Evolutionary conservation across 2,113 vertebrate genomes (phyloP).

Genomic region (Ariopsis seemanni): DNA sequence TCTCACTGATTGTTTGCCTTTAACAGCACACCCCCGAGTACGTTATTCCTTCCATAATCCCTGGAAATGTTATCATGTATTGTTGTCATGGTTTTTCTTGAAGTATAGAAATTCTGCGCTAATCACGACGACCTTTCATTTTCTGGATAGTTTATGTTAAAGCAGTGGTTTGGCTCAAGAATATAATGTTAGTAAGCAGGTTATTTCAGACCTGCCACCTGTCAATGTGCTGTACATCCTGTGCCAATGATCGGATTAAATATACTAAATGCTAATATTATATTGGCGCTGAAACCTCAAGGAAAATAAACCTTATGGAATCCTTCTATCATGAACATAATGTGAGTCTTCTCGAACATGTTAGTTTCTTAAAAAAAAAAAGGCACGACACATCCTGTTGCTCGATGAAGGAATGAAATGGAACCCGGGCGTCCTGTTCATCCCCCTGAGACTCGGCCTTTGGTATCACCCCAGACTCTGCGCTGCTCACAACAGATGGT

Average conservation of each 20-base stretch:
- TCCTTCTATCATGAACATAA: not conserved
- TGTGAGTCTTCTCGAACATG: not conserved
- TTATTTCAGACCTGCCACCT: not conserved
- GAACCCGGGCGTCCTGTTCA: not conserved
- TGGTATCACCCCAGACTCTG: slow-evolving; percentile 2
- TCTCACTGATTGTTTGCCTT: not conserved
- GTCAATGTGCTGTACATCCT: not conserved
- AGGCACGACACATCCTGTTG: not conserved
- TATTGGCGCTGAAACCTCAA: not conserved
- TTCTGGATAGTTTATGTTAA: too few relatives aligned
- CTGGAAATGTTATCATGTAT: not conserved
- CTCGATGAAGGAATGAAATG: slow-evolving; percentile 13
- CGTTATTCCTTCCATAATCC: not conserved
- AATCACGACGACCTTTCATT: not conserved
- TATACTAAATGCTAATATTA: not conserved
- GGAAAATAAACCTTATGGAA: not conserved
- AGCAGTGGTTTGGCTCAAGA: not conserved
- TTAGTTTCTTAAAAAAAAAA: not conserved
- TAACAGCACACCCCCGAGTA: not conserved
- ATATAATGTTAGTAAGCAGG: not conserved
- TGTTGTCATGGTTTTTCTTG: not conserved
- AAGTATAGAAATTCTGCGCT: not conserved
- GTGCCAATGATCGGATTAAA: not conserved
- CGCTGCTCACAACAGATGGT: slow-evolving; percentile 10
- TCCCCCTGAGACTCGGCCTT: slow-evolving; percentile 19